Evolutionary conservation across 2,888 invertebrate genomes (phyloP), one percentile per base, ranked within the genome.

Genomic region (Eutolmus rufibarbis): DNA sequence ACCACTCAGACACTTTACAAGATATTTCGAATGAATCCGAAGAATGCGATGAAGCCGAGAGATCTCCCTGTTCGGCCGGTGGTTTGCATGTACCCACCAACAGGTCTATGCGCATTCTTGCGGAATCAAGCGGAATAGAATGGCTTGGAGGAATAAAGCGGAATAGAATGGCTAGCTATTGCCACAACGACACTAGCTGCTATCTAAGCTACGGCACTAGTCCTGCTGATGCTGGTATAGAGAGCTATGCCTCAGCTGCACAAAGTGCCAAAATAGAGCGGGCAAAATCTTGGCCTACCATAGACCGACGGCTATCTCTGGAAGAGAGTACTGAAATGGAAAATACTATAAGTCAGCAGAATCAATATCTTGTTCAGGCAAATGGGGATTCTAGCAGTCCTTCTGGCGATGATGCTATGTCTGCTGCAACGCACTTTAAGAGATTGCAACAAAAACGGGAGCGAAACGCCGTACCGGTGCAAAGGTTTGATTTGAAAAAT

Each of bases 231-330:
- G 56, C 89, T 31, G 74, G 74, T 46, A n/a, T 46, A 23, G 86
- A 86, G n/a, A 8, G 37, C 37, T 56, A 51, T 31, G 76, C 57
- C 1, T 31, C 74, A 43, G 37, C 46, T n/a, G 34, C 88, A 86
- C 88, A 88, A n/a, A 81, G 74, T 86, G 90, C 91, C 5, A 92
- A 93, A 90, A 94, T 95, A 77, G 93, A 95, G 40, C 93, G 95
- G 87, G 94, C 95, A n/a, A 94, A 94, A 90, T 96, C 96, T 2
- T 95, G 95, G 89, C 95, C 96, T 0, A 94, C 95, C 89, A 94
- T 95, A 89, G 93, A 94, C 89, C 93, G 93, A 8, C 40, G 77
- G 19, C n/a, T 31, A 12, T 86, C 86, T 19, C 37, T 57, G 76
- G 86, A 90, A 89, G 90, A 87, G 91, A 87, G 89, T 56, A 87